phyloP scores from a whole-genome alignment of 2,797 vertebrate genomes.

The Pipistrellus pipistrellus region DNA sequence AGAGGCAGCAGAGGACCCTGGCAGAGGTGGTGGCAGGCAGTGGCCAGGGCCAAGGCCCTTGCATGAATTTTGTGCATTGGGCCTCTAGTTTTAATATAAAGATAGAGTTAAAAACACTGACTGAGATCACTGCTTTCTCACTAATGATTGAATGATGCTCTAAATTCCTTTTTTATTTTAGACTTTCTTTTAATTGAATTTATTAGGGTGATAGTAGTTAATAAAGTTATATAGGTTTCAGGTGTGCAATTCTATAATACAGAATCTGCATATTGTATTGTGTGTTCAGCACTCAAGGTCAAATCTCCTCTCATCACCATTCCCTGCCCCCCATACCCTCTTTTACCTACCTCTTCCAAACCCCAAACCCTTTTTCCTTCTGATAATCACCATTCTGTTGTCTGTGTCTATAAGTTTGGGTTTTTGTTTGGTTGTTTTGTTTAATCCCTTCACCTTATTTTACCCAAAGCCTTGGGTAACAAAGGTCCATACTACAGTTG shows the following conservation, averaged over 20 bases:
- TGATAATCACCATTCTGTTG: background rate
- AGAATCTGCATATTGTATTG: background rate
- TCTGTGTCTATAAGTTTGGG: background rate
- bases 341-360: background rate
- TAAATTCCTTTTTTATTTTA: background rate
- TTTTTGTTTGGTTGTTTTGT: background rate
- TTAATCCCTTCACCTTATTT: background rate
- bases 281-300: background rate
- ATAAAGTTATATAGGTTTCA: background rate
- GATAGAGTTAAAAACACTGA: background rate
- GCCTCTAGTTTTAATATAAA: background rate
- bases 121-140: background rate
- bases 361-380: background rate
- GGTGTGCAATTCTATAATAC: background rate
- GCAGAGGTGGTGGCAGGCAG: too few species aligned
- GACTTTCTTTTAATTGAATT: background rate
- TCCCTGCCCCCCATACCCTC: background rate
- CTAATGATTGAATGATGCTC: background rate
- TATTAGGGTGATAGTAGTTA: background rate
- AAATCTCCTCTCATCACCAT: background rate
- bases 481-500: background rate
- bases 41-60: too few species aligned
- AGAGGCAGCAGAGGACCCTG: too few species aligned
- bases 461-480: background rate
- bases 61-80: too few species aligned